Percentiles rank a stretch among this genome's conserved stretches.
These are phyloP conservation scores for Copidosoma aretas DNA, from an alignment of 2,888 invertebrate species.

Conservation along the genomic window DNA sequence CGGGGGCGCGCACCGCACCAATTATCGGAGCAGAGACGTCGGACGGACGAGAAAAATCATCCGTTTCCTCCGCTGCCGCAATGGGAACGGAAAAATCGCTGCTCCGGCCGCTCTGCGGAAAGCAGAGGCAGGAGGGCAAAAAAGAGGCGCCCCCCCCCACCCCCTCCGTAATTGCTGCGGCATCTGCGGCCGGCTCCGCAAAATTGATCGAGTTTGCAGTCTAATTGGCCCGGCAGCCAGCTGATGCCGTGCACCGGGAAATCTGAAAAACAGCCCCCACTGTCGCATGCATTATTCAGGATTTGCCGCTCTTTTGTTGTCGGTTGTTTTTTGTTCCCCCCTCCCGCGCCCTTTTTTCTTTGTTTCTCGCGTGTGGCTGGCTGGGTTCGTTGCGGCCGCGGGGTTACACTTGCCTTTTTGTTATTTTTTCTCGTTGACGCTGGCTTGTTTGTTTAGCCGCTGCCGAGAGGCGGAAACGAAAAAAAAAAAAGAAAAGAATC, in stretches of 20 bases:
- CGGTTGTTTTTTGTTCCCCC: neutral
- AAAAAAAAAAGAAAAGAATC: too few species aligned
- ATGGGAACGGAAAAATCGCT: slow-evolving; percentile 11
- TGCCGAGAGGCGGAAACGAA: too few species aligned
- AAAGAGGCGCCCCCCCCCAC: too few species aligned
- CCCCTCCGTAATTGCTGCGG: slow-evolving; percentile 19
- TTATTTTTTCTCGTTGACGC: too few species aligned
- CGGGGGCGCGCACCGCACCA: slow-evolving; percentile 41
- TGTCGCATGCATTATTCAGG: slow-evolving; percentile 12
- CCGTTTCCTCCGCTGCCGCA: neutral
- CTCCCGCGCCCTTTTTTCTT: neutral
- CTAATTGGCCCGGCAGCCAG: slow-evolving; percentile 15
- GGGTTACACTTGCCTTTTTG: too few species aligned
- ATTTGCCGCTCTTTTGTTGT: neutral
- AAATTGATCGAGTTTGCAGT: slow-evolving; percentile 27
- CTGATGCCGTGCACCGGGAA: neutral
- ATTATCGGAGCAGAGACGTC: slow-evolving; percentile 52
- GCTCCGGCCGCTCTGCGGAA: neutral
- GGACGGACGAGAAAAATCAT: slow-evolving; percentile 36
- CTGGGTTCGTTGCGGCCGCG: too few species aligned
- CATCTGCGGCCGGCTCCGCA: slow-evolving; percentile 15
- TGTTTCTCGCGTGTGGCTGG: neutral
- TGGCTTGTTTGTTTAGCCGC: too few species aligned
- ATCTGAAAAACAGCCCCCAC: neutral
- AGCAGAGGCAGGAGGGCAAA: neutral